Evolutionary conservation across 2,888 invertebrate genomes (phyloP).

Genomic region (Ametastegia equiseti): DNA sequence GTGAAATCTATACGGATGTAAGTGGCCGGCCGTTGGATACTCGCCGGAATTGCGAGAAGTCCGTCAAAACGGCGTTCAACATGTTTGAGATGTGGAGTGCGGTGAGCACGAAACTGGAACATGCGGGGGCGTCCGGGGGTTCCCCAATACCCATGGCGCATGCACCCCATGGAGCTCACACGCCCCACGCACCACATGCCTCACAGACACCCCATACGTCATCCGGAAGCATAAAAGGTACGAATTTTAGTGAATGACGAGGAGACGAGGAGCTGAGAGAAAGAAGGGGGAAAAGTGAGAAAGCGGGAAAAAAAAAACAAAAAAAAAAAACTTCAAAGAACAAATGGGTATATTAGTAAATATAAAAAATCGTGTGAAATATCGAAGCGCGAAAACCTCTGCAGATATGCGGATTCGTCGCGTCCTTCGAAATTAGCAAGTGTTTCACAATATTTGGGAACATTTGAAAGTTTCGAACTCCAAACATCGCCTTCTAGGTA

Average conservation of each 20-base stretch:
- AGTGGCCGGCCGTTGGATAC: conserved; percentile 4
- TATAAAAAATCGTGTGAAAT: background rate
- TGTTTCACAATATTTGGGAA: background rate
- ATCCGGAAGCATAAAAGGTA: conserved; percentile 91
- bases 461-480: conserved; percentile 1
- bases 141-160: conserved; percentile 75
- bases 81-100: conserved; percentile 92
- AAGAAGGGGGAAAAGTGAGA: no score
- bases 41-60: conserved; percentile 51
- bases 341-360: no score
- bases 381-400: no score
- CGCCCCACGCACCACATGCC: conserved; percentile 74
- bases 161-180: conserved; percentile 81
- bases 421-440: conserved; percentile 5
- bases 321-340: background rate
- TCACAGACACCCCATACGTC: conserved; percentile 87
- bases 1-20: conserved; percentile 15
- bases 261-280: no score
- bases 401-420: background rate
- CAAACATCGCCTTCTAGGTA: background rate
- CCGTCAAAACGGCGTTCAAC: conserved; percentile 77
- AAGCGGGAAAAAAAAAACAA: background rate
- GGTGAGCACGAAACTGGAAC: conserved; percentile 86
- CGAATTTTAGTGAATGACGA: no score
- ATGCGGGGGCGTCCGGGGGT: conserved; percentile 74